These are phyloP conservation scores for Cheilosia pagana DNA, from an alignment of 2,888 invertebrate species.

Conservation along the genomic window DNA sequence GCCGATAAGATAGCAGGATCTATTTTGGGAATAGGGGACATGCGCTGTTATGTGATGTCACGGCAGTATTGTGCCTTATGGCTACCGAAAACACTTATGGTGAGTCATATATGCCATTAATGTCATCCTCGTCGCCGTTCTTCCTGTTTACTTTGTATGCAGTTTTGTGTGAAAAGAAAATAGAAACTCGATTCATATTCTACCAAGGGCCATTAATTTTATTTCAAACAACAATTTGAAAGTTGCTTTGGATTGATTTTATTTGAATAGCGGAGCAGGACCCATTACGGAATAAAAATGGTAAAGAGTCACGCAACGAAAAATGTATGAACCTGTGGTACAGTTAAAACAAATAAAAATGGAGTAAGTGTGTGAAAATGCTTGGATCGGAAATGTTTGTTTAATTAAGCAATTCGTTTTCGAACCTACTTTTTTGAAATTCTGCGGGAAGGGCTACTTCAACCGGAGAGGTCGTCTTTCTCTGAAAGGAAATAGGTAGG, in stretches of 20 bases:
- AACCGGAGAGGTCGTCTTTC: no score
- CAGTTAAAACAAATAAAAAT: not conserved
- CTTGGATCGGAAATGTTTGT: no score
- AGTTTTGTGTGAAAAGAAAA: constrained; percentile 70
- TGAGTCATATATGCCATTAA: constrained; percentile 65
- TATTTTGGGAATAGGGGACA: constrained; percentile 39
- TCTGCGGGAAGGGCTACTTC: no score
- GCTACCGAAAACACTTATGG: constrained; percentile 67
- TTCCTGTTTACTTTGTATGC: constrained; percentile 60
- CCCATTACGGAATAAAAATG: not conserved
- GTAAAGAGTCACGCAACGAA: not conserved
- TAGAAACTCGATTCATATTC: constrained; percentile 36
- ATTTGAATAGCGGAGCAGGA: constrained; percentile 23
- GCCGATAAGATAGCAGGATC: constrained; percentile 61
- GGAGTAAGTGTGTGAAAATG: not conserved
- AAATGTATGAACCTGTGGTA: not conserved
- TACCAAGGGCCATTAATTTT: constrained; percentile 42
- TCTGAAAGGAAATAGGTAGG: no score
- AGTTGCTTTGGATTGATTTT: constrained; percentile 17
- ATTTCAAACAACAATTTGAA: not conserved
- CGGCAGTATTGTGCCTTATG: constrained; percentile 61
- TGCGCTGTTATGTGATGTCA: constrained; percentile 59
- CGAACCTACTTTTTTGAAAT: no score
- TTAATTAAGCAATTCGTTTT: no score
- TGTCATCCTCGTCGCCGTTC: constrained; percentile 43